Evolutionary conservation across 2,888 invertebrate genomes (phyloP).

Genomic region (Pollenia amentaria): DNA sequence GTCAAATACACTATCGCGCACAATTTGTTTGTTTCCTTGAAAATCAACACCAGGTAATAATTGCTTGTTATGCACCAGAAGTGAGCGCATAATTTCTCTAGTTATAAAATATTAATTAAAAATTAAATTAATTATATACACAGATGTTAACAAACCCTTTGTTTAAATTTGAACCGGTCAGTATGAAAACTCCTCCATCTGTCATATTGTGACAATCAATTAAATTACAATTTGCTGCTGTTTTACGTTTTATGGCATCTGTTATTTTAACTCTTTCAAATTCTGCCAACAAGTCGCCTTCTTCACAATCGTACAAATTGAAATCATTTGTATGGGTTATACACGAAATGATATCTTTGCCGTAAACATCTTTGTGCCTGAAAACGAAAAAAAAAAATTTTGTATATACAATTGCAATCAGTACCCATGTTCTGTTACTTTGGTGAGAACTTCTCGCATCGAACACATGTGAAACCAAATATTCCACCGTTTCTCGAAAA

Average conservation of each 20-base stretch:
- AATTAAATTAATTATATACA: background rate
- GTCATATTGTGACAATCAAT: conserved; percentile 86
- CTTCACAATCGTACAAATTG: conserved; percentile 88
- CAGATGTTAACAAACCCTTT: conserved; percentile 85
- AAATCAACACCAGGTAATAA: conserved; percentile 87
- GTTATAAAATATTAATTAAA: background rate
- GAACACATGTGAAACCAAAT: too few species aligned
- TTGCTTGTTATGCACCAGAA: conserved; percentile 85
- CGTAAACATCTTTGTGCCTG: conserved; percentile 82
- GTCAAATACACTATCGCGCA: conserved; percentile 89
- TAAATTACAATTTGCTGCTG: conserved; percentile 87
- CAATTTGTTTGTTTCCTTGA: conserved; percentile 88
- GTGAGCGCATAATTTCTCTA: conserved; percentile 85
- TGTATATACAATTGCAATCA: too few species aligned
- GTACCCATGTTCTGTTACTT: too few species aligned
- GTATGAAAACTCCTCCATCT: conserved; percentile 85
- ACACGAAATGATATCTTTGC: conserved; percentile 87
- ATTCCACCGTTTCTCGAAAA: too few species aligned
- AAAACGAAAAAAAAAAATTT: conserved; percentile 3
- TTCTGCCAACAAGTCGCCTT: conserved; percentile 86
- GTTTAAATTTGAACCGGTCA: conserved; percentile 88
- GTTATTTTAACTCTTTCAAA: conserved; percentile 87
- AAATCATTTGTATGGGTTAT: conserved; percentile 90
- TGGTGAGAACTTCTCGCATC: too few species aligned
- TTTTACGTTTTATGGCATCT: conserved; percentile 86